Base-by-base conservation (phyloP, 1,140 invertebrate genomes). In the Zaprionus kolodkinae region DNA sequence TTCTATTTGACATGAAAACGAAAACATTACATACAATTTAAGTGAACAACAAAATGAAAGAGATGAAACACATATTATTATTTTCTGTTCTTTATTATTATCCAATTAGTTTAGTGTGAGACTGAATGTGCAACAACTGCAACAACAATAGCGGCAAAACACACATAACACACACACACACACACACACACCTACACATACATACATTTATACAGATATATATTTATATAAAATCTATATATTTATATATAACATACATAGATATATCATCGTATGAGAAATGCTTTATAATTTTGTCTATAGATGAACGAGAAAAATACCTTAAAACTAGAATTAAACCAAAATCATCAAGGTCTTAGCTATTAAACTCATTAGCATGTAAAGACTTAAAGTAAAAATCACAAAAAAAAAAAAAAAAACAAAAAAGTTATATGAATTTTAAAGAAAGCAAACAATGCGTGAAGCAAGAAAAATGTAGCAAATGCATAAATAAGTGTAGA, bases 301-400 rank as follows among this genome's bases (percentile, higher is more conserved):
- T 70, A 68, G 48, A 62, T 63, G 52, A 72, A 78, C 59, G 52
- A 74, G 36, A 67, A 56, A 63, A 79, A 88, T 84, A 88, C 78
- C 84, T 88, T 88, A 78, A 88, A 65, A 54, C 66, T 88, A 88
- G 73, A 79, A 78, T 87, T 72, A 88, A 80, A 84, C 84, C 77
- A 88, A 76, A 87, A 83, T 77, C 84, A 86, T 81, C 75, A 86
- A 86, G 82, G 83, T 88, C 68, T 64, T 87, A 88, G 77, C 64
- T 72, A 73, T 79, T 79, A 89, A 81, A 89, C 72, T 70, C 75
- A 79, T 68, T 89, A 82, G 80, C 57, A 35, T 54, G 70, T 80
- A 82, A 70, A 62, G 54, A 66, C 54, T 55, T 59, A 25, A 45
- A 15, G 40, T 68, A 72, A 73, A 57, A 67, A 61, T 36, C 52